Conservation (phyloP, 1,140 invertebrate genomes). For the Drosophila varians region DNA sequence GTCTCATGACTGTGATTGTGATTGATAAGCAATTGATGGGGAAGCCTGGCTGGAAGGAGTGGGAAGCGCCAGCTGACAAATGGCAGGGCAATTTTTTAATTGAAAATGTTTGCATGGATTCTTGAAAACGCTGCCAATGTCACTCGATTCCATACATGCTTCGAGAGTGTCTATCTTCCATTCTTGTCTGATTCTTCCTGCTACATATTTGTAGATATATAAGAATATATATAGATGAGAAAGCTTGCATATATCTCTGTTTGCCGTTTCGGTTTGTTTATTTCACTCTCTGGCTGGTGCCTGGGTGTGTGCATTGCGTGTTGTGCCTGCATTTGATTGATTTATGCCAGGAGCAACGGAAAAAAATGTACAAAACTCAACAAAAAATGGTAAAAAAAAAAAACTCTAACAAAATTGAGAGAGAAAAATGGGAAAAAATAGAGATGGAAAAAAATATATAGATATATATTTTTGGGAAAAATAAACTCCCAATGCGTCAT, state of each 20-base stretch:
- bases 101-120: slow-evolving; percentile 80
- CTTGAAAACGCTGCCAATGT: slow-evolving; percentile 56
- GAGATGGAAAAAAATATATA: slow-evolving; percentile 2
- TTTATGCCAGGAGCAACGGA: slow-evolving; percentile 58
- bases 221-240: background rate
- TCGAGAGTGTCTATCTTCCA: slow-evolving; percentile 10
- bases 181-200: background rate
- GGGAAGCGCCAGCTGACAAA: slow-evolving; percentile 60
- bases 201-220: background rate
- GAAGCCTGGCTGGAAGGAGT: slow-evolving; percentile 16
- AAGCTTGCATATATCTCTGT: slow-evolving; percentile 13
- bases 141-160: slow-evolving; percentile 37
- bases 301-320: slow-evolving; percentile 61
- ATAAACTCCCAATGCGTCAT: slow-evolving; percentile 71
- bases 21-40: slow-evolving; percentile 73
- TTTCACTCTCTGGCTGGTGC: slow-evolving; percentile 1
- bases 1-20: slow-evolving; percentile 72
- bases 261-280: slow-evolving; percentile 28
- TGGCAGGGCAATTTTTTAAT: slow-evolving; percentile 76
- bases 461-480: slow-evolving; percentile 39
- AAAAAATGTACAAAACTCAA: slow-evolving; percentile 8
- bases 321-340: slow-evolving; percentile 76
- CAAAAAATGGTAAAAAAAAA: slow-evolving; percentile 9
- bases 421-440: slow-evolving; percentile 27
- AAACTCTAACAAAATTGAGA: slow-evolving; percentile 7